These are phyloP conservation scores for Tylochromis polylepis DNA, from an alignment of 2,113 vertebrate species.

Conservation along the genomic window DNA sequence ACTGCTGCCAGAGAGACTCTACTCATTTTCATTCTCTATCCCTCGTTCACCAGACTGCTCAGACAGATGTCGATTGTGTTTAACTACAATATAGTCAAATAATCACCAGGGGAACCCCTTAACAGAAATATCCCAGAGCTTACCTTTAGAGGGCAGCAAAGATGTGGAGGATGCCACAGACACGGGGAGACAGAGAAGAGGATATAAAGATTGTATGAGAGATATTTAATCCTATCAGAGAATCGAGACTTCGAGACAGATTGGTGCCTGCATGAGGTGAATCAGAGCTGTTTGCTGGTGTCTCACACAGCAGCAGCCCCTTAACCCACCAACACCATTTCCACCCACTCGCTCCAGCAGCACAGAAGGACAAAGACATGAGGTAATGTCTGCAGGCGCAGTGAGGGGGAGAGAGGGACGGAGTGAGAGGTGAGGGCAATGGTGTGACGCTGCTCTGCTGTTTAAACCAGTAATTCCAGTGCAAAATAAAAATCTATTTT, in stretches of 20 bases:
- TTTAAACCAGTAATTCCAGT: constrained; percentile 34
- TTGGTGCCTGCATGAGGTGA: constrained; percentile 11
- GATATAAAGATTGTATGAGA: constrained; percentile 46
- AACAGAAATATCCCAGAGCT: constrained; percentile 14
- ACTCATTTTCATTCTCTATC: constrained; percentile 22
- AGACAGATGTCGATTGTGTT: background rate
- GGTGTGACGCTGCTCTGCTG: constrained; percentile 38
- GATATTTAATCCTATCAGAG: constrained; percentile 48
- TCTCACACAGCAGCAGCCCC: constrained; percentile 6
- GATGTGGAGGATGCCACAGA: background rate
- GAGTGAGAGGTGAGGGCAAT: background rate
- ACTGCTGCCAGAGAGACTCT: constrained; percentile 69
- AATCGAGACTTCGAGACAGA: background rate
- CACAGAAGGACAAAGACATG: constrained; percentile 69
- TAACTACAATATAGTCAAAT: constrained; percentile 33
- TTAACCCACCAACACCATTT: background rate
- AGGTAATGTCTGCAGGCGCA: constrained; percentile 67
- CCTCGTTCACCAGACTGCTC: constrained; percentile 22
- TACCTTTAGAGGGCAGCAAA: constrained; percentile 50
- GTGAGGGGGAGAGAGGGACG: background rate
- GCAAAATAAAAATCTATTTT: constrained; percentile 26
- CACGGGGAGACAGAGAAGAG: constrained; percentile 9
- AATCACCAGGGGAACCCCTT: background rate
- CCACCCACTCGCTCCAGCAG: constrained; percentile 34
- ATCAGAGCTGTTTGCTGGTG: background rate